Evolutionary conservation across 1,140 invertebrate species (phyloP).

Genomic region (Penaeus japonicus): DNA sequence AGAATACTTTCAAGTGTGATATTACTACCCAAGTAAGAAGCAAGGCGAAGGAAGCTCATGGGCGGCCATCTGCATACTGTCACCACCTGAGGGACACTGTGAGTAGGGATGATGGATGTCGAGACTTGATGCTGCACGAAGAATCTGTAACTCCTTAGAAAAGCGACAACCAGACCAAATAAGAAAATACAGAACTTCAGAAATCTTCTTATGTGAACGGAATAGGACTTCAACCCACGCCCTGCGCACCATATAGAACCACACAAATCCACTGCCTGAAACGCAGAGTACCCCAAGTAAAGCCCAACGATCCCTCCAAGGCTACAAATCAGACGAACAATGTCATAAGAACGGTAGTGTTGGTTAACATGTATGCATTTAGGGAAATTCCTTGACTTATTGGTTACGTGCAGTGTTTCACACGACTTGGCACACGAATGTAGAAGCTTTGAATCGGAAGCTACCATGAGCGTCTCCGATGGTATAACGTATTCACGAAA

Average conservation of each 20-base stretch:
- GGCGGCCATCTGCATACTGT: neutral
- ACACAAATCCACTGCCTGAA: neutral
- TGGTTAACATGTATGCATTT: neutral
- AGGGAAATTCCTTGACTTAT: neutral
- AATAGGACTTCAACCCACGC: neutral
- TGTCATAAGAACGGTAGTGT: neutral
- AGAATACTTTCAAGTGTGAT: neutral
- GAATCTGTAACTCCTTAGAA: no score
- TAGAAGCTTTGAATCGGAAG: neutral
- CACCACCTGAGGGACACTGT: neutral
- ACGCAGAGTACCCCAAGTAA: neutral
- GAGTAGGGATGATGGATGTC: neutral
- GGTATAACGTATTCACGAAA: conserved; percentile 6
- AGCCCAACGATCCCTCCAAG: neutral
- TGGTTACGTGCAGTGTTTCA: neutral
- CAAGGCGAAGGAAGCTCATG: neutral
- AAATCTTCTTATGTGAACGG: neutral
- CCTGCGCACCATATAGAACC: neutral
- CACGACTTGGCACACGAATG: neutral
- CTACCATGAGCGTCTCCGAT: neutral
- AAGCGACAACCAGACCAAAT: neutral
- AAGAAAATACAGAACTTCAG: neutral
- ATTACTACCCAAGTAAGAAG: neutral
- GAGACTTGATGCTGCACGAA: neutral
- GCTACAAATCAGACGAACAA: neutral